These are phyloP conservation scores for Lycocorax pyrrhopterus DNA, from an alignment of 2,113 vertebrate genomes.

Conservation along the genomic window DNA sequence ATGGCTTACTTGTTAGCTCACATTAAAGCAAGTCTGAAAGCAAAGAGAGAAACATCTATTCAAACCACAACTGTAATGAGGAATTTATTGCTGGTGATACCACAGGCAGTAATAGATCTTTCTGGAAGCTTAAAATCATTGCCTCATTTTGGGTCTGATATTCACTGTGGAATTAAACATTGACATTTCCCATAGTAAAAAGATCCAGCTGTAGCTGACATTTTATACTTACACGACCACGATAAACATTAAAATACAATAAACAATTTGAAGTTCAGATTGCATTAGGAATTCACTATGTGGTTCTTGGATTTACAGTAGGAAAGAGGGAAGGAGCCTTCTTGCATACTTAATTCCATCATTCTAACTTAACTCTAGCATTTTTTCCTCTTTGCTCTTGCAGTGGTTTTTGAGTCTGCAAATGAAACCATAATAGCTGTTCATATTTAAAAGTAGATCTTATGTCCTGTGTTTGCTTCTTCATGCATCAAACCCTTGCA, in stretches of 20 bases:
- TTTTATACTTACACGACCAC: not conserved
- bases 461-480: not conserved
- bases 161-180: not conserved
- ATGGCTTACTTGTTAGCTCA: not conserved
- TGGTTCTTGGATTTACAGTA: not conserved
- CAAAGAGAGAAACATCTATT: not conserved
- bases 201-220: not conserved
- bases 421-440: not conserved
- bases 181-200: not conserved
- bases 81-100: conserved; percentile 7
- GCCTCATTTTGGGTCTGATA: not conserved
- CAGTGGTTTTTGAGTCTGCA: not conserved
- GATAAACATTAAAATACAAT: not conserved
- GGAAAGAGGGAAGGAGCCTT: not conserved
- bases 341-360: not conserved
- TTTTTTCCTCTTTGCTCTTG: not conserved
- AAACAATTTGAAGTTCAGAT: not conserved
- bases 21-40: not conserved
- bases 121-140: not conserved
- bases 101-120: not conserved
- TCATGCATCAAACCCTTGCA: not conserved
- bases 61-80: not conserved
- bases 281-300: not conserved
- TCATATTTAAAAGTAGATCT: not conserved
- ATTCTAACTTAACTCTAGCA: not conserved